phyloP scores from a whole-genome alignment of 2,888 invertebrate genomes.

The Ethmia dodecea region DNA sequence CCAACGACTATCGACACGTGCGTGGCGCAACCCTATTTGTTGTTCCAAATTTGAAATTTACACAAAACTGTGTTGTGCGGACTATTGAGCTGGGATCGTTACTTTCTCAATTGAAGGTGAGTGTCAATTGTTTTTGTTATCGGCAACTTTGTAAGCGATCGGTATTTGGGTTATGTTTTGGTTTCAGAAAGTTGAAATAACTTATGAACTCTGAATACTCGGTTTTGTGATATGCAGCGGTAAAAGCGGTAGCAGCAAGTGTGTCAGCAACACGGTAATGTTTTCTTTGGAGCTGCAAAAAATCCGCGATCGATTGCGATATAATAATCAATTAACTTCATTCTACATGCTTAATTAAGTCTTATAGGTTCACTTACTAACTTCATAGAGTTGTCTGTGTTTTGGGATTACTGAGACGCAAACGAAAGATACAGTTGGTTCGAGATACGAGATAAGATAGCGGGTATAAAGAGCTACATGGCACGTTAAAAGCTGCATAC shows the following conservation, averaged over 20 bases:
- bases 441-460: slow-evolving; percentile 38
- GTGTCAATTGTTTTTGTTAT: neutral
- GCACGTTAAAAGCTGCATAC: slow-evolving; percentile 36
- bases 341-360: slow-evolving; percentile 19
- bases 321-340: slow-evolving; percentile 14
- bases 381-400: neutral
- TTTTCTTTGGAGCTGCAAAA: slow-evolving; percentile 11
- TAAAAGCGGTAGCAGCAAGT: slow-evolving; percentile 29
- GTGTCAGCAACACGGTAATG: slow-evolving; percentile 39
- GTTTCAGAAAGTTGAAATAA: slow-evolving; percentile 37
- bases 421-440: slow-evolving; percentile 19
- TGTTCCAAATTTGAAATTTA: slow-evolving; percentile 43
- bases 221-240: slow-evolving; percentile 43
- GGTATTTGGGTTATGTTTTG: slow-evolving; percentile 50
- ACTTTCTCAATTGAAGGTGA: neutral
- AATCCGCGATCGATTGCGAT: slow-evolving; percentile 10
- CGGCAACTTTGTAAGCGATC: slow-evolving; percentile 1
- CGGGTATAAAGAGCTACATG: slow-evolving; percentile 27
- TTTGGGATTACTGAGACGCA: neutral
- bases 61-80: slow-evolving; percentile 50
- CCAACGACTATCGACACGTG: slow-evolving; percentile 56
- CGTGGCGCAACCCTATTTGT: slow-evolving; percentile 63
- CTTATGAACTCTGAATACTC: slow-evolving; percentile 39
- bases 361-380: neutral
- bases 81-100: slow-evolving; percentile 37